A percentile compares a stretch with the other conserved stretches of the same genome.
phyloP scores from a whole-genome alignment of 2,797 vertebrate species.

The Paedocypris micromegethes region DNA sequence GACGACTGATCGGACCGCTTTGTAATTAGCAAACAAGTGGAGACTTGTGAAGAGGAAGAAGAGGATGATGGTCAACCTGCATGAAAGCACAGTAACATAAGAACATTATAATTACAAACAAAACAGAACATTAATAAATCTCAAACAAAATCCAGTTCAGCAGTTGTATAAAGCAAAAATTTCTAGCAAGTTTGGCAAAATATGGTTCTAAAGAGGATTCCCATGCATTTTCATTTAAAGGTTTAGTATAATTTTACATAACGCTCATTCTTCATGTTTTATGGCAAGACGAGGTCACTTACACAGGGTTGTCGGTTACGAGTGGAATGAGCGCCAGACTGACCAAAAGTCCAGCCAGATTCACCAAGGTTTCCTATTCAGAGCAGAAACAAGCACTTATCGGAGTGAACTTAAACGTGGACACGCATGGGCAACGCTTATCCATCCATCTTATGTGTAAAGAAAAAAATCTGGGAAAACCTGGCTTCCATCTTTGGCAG shows the following conservation, averaged over 20 bases:
- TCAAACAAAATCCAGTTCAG: too few relatives aligned
- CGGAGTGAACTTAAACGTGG: too few relatives aligned
- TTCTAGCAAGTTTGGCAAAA: too few relatives aligned
- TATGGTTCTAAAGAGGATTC: too few relatives aligned
- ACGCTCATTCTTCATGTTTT: too few relatives aligned
- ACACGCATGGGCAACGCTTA: too few relatives aligned
- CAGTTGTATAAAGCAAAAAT: too few relatives aligned
- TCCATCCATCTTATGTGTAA: too few relatives aligned
- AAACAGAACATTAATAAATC: too few relatives aligned
- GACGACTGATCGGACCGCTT: slow-evolving; percentile 80
- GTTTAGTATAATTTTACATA: too few relatives aligned
- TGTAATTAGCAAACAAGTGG: slow-evolving; percentile 86
- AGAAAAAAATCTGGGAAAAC: slow-evolving; percentile 51
- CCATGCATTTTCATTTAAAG: too few relatives aligned
- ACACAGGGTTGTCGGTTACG: slow-evolving; percentile 72
- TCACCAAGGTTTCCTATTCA: slow-evolving; percentile 82
- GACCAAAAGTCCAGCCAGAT: slow-evolving; percentile 78
- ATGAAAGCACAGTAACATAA: background rate
- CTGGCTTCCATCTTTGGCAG: slow-evolving; percentile 91
- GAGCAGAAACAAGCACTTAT: background rate
- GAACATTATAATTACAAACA: background rate
- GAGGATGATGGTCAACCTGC: slow-evolving; percentile 75
- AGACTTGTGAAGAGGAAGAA: slow-evolving; percentile 80
- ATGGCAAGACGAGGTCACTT: slow-evolving; percentile 43
- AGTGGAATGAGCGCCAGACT: slow-evolving; percentile 80